Evolutionary conservation across 53 echinoderm and acorn worm species (phyloP).

Genomic region (Zoroaster sp.): DNA sequence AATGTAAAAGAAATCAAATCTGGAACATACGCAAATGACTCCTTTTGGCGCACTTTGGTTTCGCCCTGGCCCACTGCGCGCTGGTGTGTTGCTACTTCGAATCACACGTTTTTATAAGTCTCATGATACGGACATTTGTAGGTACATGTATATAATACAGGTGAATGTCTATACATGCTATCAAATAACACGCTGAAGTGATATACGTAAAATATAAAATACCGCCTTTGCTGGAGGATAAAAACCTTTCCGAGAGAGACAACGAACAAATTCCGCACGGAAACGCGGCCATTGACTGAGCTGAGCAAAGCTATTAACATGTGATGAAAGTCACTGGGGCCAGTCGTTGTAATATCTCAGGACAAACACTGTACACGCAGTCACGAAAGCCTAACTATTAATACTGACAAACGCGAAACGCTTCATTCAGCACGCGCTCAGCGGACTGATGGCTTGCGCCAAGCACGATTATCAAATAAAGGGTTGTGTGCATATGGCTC

Average conservation of each 20-base stretch:
- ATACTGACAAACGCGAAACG: not conserved
- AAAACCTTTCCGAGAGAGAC: not conserved
- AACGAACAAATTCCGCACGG: not conserved
- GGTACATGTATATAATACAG: no score
- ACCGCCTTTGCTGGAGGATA: not conserved
- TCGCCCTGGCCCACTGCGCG: no score
- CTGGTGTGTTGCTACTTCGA: no score
- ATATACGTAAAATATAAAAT: no score
- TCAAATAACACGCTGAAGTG: no score
- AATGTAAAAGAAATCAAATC: no score
- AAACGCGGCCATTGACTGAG: not conserved
- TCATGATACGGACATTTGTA: no score
- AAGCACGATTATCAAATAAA: slow-evolving; percentile 30
- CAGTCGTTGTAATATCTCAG: not conserved
- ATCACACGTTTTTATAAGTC: no score
- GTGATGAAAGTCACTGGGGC: not conserved
- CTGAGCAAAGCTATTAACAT: not conserved
- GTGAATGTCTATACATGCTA: no score
- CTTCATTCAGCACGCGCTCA: not conserved
- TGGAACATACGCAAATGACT: no score
- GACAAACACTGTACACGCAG: not conserved
- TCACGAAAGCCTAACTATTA: not conserved
- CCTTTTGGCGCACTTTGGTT: no score
- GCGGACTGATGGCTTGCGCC: not conserved
- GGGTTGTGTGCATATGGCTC: not conserved